Base-by-base conservation (phyloP, 2,113 vertebrate genomes). In the Atlantisia rogersi region DNA sequence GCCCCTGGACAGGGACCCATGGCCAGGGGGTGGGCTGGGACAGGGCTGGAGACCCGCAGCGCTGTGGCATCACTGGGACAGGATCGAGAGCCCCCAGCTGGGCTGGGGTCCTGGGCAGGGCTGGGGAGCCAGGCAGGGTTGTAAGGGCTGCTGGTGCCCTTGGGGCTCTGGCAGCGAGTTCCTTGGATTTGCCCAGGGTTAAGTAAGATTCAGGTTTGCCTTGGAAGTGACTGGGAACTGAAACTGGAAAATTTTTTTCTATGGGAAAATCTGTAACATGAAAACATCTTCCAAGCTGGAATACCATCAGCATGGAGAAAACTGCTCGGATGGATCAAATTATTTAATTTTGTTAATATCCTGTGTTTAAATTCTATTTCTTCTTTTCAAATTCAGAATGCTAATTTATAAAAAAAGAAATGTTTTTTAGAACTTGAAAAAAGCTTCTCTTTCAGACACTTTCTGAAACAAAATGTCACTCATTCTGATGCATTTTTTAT, bases 401-500 rank as follows among this genome's bases (percentile, higher is more conserved):
- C 5, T 73, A 16, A 67, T 63, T 82, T 91, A 19, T 92, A 48
- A 85, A 93, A 64, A 4, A 32, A 79, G 15, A 25, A 14, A 8
- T 37, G 82, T 82, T 92, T 69, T 40, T 28, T 69, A 42, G 15
- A 69, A 86, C 10, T 39, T 70, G 62, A 25, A 40, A 65, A 62
- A 80, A 39, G 4, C 24, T 48, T 64, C 18, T 64, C 53, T 92
- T 44, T 28, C n/a, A 37, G 37, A 59, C 62, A 53, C 31, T 40
- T 65, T 62, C 67, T 85, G 62, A 88, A 83, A 55, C 31, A 88
- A 90, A 90, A 67, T 52, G 29, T 88, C 31, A 80, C 31, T 58
- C 40, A 67, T 44, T 76, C 52, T 77, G 64, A 56, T 76, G 25
- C 4, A 4, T 52, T 10, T 68, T 82, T 56, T 2, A 25, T 50